Evolutionary conservation across 2,888 invertebrate species (phyloP).

Genomic region (Dynastes hyllus): DNA sequence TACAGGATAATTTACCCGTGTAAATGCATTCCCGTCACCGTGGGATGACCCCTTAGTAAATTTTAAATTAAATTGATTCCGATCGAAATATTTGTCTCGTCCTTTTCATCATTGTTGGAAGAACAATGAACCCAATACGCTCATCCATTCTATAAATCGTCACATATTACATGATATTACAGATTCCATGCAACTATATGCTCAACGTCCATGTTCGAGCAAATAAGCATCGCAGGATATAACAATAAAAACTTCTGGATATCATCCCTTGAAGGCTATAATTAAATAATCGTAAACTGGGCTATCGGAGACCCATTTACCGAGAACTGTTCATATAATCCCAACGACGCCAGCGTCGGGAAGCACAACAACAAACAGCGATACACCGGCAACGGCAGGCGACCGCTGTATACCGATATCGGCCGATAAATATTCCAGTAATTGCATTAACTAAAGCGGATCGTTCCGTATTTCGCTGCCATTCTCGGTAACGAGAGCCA

Average conservation of each 20-base stretch:
- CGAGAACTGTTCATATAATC: slow-evolving; percentile 10
- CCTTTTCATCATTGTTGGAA: too few species aligned
- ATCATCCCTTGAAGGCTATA: background rate
- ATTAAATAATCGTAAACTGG: slow-evolving; percentile 25
- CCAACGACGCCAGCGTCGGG: background rate
- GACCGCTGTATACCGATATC: slow-evolving; percentile 10
- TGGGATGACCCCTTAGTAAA: too few species aligned
- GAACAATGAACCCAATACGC: too few species aligned
- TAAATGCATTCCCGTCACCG: too few species aligned
- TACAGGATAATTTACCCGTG: too few species aligned
- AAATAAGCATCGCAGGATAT: too few species aligned
- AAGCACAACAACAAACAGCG: background rate
- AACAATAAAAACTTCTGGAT: slow-evolving; percentile 12
- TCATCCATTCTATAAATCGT: too few species aligned
- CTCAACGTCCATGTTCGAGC: too few species aligned
- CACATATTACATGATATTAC: too few species aligned
- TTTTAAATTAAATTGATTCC: too few species aligned
- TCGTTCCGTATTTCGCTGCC: slow-evolving; percentile 4
- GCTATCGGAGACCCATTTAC: slow-evolving; percentile 10
- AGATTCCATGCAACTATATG: too few species aligned
- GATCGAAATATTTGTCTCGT: too few species aligned
- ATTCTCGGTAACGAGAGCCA: background rate
- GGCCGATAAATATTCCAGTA: slow-evolving; percentile 38
- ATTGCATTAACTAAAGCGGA: slow-evolving; percentile 39
- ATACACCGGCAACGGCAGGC: background rate